These are phyloP conservation scores for Ernsta delagoae DNA, from an alignment of 2,888 invertebrate species.

Conservation along the genomic window DNA sequence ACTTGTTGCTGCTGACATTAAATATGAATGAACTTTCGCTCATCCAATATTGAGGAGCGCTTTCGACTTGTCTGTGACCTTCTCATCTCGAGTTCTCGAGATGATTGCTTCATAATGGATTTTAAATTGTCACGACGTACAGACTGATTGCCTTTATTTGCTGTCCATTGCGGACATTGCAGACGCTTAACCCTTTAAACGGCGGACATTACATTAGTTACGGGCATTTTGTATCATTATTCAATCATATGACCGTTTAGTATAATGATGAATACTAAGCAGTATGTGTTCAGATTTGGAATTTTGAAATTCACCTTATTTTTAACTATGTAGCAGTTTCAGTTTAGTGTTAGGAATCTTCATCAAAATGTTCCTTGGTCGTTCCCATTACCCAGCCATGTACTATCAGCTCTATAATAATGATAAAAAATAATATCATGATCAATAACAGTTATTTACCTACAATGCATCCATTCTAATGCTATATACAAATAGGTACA, in stretches of 20 bases:
- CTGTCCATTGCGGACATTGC: slow-evolving; percentile 45
- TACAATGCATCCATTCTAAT: too few relatives aligned
- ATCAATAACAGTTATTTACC: too few relatives aligned
- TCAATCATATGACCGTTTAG: slow-evolving; percentile 39
- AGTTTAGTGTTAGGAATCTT: too few relatives aligned
- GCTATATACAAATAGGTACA: too few relatives aligned
- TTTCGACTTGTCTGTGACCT: slow-evolving; percentile 44
- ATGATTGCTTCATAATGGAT: slow-evolving; percentile 67
- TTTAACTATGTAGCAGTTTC: too few relatives aligned
- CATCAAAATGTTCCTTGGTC: too few relatives aligned
- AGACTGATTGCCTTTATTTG: slow-evolving; percentile 56
- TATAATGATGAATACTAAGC: slow-evolving; percentile 2
- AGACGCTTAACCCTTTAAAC: slow-evolving; percentile 47
- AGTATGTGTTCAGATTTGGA: neutral
- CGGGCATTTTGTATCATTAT: slow-evolving; percentile 44
- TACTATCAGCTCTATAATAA: too few relatives aligned
- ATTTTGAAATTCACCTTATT: neutral
- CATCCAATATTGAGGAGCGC: slow-evolving; percentile 35
- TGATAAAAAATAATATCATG: too few relatives aligned
- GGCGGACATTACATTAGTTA: slow-evolving; percentile 48
- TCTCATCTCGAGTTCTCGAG: slow-evolving; percentile 49
- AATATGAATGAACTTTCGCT: slow-evolving; percentile 42
- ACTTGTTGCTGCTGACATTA: slow-evolving; percentile 33
- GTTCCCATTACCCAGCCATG: too few relatives aligned
- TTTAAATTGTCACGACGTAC: slow-evolving; percentile 65